Conservation (phyloP, 2,113 vertebrate species). For the Microtus montanus region DNA sequence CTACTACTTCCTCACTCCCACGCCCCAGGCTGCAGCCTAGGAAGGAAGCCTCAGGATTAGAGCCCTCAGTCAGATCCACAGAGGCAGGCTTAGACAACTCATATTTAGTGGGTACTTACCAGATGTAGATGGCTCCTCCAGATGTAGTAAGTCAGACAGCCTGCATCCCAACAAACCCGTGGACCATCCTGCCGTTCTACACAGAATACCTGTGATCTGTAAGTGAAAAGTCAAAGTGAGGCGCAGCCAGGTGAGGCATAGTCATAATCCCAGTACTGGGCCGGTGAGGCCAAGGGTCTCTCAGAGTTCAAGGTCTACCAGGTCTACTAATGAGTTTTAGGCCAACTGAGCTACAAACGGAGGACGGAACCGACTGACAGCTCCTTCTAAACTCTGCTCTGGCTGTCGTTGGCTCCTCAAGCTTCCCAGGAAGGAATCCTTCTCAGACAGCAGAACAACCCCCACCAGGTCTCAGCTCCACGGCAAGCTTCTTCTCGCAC, state of each 20-base stretch:
- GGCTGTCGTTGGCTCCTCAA: neutral
- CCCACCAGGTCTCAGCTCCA: neutral
- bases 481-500: neutral
- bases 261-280: neutral
- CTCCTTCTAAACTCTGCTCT: neutral
- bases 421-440: neutral
- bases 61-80: neutral
- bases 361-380: neutral
- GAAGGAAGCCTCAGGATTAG: neutral
- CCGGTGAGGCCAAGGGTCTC: neutral
- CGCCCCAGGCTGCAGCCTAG: neutral
- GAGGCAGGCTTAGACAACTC: neutral
- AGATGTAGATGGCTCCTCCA: neutral
- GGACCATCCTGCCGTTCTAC: neutral
- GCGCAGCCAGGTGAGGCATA: neutral
- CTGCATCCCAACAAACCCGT: neutral
- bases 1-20: neutral
- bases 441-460: neutral
- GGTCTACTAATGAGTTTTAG: neutral
- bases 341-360: neutral
- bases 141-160: neutral
- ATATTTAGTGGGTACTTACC: neutral
- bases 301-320: neutral
- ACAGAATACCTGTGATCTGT: neutral
- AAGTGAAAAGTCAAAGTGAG: neutral